Evolutionary conservation across 2,888 invertebrate species (phyloP).

Genomic region (Eueremaeus valkanovi): DNA sequence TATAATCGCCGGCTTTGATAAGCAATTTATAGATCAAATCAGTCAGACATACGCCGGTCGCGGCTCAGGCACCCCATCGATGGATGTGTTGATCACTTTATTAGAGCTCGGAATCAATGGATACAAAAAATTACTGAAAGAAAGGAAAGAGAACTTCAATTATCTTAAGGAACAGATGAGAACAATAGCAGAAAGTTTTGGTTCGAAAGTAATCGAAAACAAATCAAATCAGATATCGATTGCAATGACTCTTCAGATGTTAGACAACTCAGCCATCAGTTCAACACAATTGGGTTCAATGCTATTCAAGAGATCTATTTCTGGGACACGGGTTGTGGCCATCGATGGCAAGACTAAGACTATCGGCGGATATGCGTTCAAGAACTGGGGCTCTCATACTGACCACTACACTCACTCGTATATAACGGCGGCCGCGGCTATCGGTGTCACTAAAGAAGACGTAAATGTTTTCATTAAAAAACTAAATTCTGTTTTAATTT

Average conservation of each 20-base stretch:
- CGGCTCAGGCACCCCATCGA: conserved; percentile 65
- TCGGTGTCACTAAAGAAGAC: conserved; percentile 65
- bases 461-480: conserved; percentile 66
- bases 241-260: conserved; percentile 49
- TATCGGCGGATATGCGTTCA: conserved; percentile 49
- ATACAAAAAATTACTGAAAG: conserved; percentile 60
- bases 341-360: conserved; percentile 45
- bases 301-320: conserved; percentile 67
- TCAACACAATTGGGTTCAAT: conserved; percentile 65
- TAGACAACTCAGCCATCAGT: conserved; percentile 49
- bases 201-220: conserved; percentile 61
- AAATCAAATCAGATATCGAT: conserved; percentile 66
- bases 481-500: conserved; percentile 53
- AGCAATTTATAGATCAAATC: conserved; percentile 60
- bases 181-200: conserved; percentile 59
- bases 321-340: conserved; percentile 60
- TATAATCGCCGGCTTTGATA: conserved; percentile 67
- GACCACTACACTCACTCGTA: conserved; percentile 62
- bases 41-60: conserved; percentile 71
- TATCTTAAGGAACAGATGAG: conserved; percentile 60
- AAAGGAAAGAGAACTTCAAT: conserved; percentile 61
- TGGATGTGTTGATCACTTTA: conserved; percentile 72
- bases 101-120: conserved; percentile 65
- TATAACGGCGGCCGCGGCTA: conserved; percentile 68
- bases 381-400: conserved; percentile 67